Percentiles rank a stretch among this genome's conserved stretches.
Evolutionary conservation across 2,888 invertebrate genomes (phyloP).

Genomic region (Scaptomyza polygonia): DNA sequence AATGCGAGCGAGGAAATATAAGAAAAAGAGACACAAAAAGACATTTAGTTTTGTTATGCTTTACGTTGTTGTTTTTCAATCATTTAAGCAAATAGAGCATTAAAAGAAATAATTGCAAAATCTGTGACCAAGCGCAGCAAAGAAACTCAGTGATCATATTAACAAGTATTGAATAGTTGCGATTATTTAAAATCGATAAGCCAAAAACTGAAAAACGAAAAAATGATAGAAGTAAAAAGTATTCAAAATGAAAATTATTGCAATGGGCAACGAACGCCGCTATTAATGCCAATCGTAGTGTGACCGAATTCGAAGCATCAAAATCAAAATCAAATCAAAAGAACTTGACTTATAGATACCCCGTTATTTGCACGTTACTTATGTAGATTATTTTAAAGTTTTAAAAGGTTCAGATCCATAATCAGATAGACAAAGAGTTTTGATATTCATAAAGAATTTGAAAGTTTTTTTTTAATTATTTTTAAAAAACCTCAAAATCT

Average conservation of each 20-base stretch:
- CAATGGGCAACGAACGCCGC: conserved; percentile 13
- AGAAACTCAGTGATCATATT: conserved; percentile 49
- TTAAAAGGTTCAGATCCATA: not conserved
- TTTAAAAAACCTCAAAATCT: too few relatives aligned
- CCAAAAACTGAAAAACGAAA: not conserved
- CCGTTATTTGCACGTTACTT: not conserved
- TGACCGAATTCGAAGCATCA: conserved; percentile 16
- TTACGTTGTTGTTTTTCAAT: conserved; percentile 1
- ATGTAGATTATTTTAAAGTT: too few relatives aligned
- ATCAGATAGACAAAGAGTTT: too few relatives aligned
- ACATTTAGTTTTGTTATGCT: conserved; percentile 37
- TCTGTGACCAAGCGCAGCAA: conserved; percentile 60
- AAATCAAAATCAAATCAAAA: too few relatives aligned
- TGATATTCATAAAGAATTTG: too few relatives aligned
- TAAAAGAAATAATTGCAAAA: conserved; percentile 49
- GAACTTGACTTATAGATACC: not conserved
- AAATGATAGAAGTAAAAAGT: not conserved
- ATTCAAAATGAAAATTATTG: not conserved
- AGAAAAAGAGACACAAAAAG: conserved; percentile 9
- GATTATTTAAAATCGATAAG: not conserved
- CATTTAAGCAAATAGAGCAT: conserved; percentile 27
- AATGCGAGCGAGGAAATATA: not conserved
- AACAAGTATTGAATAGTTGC: conserved; percentile 12
- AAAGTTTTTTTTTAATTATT: too few relatives aligned
- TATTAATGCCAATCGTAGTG: conserved; percentile 12